These are phyloP conservation scores for Epiblema foenella DNA, from an alignment of 2,888 invertebrate genomes.

Conservation along the genomic window DNA sequence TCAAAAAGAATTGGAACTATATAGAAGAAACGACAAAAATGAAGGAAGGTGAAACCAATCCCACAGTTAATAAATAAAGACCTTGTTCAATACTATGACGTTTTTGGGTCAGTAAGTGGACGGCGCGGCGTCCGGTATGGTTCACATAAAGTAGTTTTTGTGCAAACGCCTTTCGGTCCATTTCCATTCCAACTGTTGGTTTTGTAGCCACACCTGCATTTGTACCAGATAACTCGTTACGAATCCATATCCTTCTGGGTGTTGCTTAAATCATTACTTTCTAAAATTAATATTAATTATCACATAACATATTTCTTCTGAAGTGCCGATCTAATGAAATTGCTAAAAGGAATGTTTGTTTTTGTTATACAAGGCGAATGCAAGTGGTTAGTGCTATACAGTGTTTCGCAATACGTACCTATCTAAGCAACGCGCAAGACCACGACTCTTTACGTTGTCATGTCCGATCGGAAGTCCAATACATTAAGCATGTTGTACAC, in stretches of 20 bases:
- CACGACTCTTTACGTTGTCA: constrained; percentile 60
- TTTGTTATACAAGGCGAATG: constrained; percentile 7
- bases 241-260: constrained; percentile 23
- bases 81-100: constrained; percentile 40
- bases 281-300: constrained; percentile 40
- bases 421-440: constrained; percentile 42
- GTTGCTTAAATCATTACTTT: constrained; percentile 34
- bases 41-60: constrained; percentile 31
- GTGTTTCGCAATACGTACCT: constrained; percentile 31
- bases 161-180: constrained; percentile 62
- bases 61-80: constrained; percentile 31
- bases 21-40: constrained; percentile 20
- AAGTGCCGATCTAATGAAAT: constrained; percentile 10
- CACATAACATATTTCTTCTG: constrained; percentile 10
- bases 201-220: constrained; percentile 50
- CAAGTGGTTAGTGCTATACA: not conserved
- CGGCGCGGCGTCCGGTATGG: constrained; percentile 44
- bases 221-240: constrained; percentile 15
- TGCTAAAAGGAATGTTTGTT: constrained; percentile 15
- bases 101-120: constrained; percentile 49
- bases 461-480: constrained; percentile 78
- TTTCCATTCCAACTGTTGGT: constrained; percentile 68
- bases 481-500: constrained; percentile 71
- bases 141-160: constrained; percentile 53
- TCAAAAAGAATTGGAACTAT: constrained; percentile 13